Conservation (phyloP, 2,113 vertebrate species). For the Ameiurus melas region DNA sequence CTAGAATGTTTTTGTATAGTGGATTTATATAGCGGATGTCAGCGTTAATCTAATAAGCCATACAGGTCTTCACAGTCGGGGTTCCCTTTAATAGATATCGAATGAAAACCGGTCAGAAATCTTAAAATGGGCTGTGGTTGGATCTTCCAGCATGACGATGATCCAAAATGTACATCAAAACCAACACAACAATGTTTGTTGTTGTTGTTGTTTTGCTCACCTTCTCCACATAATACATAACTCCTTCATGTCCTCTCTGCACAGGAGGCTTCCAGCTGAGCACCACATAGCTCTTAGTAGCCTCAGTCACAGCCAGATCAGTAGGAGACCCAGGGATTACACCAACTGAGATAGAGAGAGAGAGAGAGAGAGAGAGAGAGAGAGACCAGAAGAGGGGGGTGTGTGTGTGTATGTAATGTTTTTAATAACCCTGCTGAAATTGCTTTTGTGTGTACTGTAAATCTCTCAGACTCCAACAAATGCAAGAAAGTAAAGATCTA, state of each 20-base stretch:
- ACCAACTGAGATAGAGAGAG: constrained; percentile 77
- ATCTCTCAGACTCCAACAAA: background rate
- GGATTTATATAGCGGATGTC: too few relatives aligned
- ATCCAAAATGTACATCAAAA: too few relatives aligned
- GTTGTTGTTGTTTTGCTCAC: constrained; percentile 65
- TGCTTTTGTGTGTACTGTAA: constrained; percentile 2
- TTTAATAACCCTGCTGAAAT: background rate
- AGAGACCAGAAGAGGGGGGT: background rate
- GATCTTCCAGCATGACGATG: too few relatives aligned
- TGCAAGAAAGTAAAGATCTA: background rate
- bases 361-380: constrained; percentile 50
- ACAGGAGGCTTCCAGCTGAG: constrained; percentile 95
- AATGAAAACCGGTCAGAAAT: too few relatives aligned
- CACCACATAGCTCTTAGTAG: constrained; percentile 97
- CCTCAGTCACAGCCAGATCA: constrained; percentile 89
- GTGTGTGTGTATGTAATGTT: background rate
- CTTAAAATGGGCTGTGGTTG: too few relatives aligned
- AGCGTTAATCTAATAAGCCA: too few relatives aligned
- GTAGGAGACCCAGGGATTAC: constrained; percentile 87
- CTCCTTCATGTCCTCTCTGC: constrained; percentile 94
- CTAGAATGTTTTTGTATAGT: too few relatives aligned
- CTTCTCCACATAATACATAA: constrained; percentile 98
- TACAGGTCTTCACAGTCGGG: too few relatives aligned
- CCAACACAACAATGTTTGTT: too few relatives aligned
- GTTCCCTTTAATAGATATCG: too few relatives aligned